Conservation (phyloP, 1,140 invertebrate genomes). For the Conus ventricosus region DNA sequence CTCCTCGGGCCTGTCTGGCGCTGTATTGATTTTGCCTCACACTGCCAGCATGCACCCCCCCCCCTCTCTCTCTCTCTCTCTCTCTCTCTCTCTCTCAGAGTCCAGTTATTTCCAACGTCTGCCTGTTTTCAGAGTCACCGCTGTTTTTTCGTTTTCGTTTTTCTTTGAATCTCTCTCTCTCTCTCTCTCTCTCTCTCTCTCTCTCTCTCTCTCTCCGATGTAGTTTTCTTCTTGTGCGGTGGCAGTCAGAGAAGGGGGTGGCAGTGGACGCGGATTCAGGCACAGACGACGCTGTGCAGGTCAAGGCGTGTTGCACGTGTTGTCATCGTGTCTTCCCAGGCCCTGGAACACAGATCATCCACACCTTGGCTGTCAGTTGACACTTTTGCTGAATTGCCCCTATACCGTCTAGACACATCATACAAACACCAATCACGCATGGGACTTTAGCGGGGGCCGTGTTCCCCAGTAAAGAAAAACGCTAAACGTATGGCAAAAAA, state of each 20-base stretch:
- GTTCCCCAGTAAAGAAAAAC: neutral
- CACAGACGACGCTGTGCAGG: neutral
- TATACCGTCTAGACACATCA: neutral
- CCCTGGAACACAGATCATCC: too few relatives aligned
- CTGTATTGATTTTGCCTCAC: conserved; percentile 16
- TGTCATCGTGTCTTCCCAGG: too few relatives aligned
- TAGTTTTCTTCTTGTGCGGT: too few relatives aligned
- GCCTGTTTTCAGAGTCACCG: neutral
- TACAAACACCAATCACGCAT: neutral
- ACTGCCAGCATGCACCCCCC: neutral
- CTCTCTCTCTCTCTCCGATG: too few relatives aligned
- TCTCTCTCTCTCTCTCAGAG: neutral
- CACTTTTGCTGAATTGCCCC: neutral
- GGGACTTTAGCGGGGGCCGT: neutral
- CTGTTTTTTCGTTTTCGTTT: too few relatives aligned
- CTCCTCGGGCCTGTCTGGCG: conserved; percentile 19
- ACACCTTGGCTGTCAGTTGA: neutral
- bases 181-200: too few relatives aligned
- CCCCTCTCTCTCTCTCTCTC: neutral
- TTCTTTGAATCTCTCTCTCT: too few relatives aligned
- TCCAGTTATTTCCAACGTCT: neutral
- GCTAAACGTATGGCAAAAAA: neutral
- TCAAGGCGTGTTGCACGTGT: neutral
- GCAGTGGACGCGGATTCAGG: neutral
- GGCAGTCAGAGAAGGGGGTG: too few relatives aligned